A percentile compares a stretch with the other conserved stretches of the same genome.
phyloP scores from a whole-genome alignment of 2,888 invertebrate genomes.

The Melinaea menophilus region DNA sequence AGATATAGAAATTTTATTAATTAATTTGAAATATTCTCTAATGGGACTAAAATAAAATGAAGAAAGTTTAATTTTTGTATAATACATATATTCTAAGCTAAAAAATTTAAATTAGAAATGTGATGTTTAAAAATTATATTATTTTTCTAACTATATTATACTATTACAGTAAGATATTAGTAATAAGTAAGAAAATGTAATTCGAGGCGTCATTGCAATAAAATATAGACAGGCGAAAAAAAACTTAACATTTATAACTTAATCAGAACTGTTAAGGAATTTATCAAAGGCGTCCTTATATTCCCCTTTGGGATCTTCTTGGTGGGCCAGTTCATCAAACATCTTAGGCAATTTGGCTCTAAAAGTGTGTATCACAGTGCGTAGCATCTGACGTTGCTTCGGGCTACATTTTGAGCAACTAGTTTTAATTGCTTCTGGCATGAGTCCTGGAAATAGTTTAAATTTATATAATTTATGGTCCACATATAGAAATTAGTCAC shows the following conservation, averaged over 20 bases:
- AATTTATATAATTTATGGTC: too few relatives aligned
- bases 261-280: slow-evolving; percentile 11
- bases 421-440: slow-evolving; percentile 21
- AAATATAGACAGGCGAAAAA: background rate
- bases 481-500: too few relatives aligned
- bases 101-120: background rate
- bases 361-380: slow-evolving; percentile 3
- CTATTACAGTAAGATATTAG: too few relatives aligned
- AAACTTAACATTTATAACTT: background rate
- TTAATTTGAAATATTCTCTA: too few relatives aligned
- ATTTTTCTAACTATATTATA: background rate
- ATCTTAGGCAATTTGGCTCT: slow-evolving; percentile 6
- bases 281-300: slow-evolving; percentile 10
- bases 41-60: too few relatives aligned
- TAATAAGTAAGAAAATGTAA: background rate
- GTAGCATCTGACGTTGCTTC: slow-evolving; percentile 17
- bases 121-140: background rate
- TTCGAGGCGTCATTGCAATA: background rate
- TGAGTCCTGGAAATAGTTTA: slow-evolving; percentile 17
- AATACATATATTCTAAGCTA: background rate
- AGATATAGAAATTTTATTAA: too few relatives aligned
- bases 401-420: slow-evolving; percentile 22
- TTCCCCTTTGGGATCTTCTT: slow-evolving; percentile 20
- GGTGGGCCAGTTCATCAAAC: slow-evolving; percentile 9
- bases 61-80: too few relatives aligned